Base-by-base conservation (phyloP, 53 echinoderm and acorn worm genomes). In the Echinometra lucunter region DNA sequence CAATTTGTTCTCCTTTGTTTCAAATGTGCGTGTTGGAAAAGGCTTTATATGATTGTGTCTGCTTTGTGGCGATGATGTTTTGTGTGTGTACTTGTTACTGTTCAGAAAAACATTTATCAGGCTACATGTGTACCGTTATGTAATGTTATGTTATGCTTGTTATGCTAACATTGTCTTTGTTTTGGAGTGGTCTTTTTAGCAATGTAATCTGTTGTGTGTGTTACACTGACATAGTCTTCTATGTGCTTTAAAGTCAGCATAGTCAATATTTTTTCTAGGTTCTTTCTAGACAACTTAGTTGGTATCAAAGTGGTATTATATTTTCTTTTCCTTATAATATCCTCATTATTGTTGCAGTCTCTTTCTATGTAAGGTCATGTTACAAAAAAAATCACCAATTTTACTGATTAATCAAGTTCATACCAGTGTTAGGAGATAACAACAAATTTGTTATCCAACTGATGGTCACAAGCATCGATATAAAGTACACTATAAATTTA, bases 41-140 rank as follows among this genome's bases (percentile, higher is more conserved):
- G 47, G 40, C 85, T 85, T 11, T 85, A 11, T n/a, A n/a, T n/a
- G 32, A 89, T 60, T 89, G 57, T 60, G 89, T 89, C 60, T 89
- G 37, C 60, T 89, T 53, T 18, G 89, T 89, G 60, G 89, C 60
- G 89, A 89, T 89, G 89, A 60, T 89, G 89, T 60, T 49, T 89
- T 37, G 37, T 89, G 89, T 58, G 8, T 89, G 88, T 88, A 55
- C 44, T 44, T 42, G 53, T 85, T n/a, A 49, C 47, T 49, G 28
- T 47, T 49, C 81, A 44, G n/a, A 18, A 85, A 85, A 60, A 60
- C 89, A 89, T 89, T 58, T 89, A 89, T 89, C 89, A 89, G 57
- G 58, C 89, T 37, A 89, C 89, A 8, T 18, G 1, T 89, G 37
- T 89, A 40, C 34, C 23, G 16, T 63, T 58, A 15, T 60, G 89